A percentile compares a stretch with the other conserved stretches of the same genome.
Evolutionary conservation across 2,888 invertebrate genomes (phyloP).

Genomic region (Drosophila prolongata): DNA sequence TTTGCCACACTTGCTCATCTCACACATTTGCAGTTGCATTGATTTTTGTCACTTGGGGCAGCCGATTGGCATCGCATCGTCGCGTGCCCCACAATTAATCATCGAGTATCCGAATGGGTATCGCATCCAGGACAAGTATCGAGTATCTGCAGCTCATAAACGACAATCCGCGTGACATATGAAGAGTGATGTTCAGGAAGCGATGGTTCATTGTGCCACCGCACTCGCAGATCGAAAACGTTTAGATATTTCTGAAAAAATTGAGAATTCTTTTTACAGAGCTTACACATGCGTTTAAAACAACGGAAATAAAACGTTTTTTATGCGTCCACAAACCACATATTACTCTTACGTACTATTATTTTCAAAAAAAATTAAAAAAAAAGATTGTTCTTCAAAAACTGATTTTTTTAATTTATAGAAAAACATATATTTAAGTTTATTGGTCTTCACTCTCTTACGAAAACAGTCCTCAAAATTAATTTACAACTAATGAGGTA

Average conservation of each 20-base stretch:
- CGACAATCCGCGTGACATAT: constrained; percentile 45
- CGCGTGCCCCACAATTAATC: constrained; percentile 72
- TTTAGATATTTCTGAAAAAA: neutral
- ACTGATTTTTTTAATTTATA: too few species aligned
- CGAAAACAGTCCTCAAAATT: too few species aligned
- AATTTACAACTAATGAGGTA: too few species aligned
- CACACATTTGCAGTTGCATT: constrained; percentile 73
- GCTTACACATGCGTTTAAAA: too few species aligned
- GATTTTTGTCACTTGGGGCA: constrained; percentile 73
- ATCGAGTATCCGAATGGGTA: constrained; percentile 19
- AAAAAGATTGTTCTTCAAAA: too few species aligned
- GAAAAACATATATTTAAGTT: too few species aligned
- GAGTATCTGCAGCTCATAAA: constrained; percentile 31
- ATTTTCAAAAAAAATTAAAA: too few species aligned
- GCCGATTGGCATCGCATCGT: constrained; percentile 70
- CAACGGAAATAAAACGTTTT: too few species aligned
- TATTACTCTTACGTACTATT: too few species aligned
- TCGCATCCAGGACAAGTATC: constrained; percentile 4
- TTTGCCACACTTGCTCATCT: constrained; percentile 51
- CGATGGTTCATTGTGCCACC: constrained; percentile 20
- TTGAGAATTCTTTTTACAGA: neutral
- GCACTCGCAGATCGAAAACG: constrained; percentile 6
- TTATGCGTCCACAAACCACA: too few species aligned
- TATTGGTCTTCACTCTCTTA: too few species aligned
- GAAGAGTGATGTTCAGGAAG: constrained; percentile 46